These are phyloP conservation scores for Phalacrocorax carbo DNA, from an alignment of 2,113 vertebrate species.

Conservation along the genomic window DNA sequence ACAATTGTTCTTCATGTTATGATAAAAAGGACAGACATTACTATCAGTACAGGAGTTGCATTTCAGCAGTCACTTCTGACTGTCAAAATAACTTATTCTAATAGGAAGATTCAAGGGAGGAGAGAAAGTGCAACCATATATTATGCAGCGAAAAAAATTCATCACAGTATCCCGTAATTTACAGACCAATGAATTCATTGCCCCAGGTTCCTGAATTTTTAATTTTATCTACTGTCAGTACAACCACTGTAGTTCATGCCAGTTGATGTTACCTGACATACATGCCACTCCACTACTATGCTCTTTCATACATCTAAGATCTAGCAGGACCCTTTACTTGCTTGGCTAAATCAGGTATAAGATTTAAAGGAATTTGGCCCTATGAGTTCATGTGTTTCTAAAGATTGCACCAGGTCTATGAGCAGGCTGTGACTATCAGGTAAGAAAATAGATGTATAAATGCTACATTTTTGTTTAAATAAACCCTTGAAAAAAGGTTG, in stretches of 20 bases:
- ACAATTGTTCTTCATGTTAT: not conserved
- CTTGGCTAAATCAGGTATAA: not conserved
- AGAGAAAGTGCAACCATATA: constrained; percentile 19
- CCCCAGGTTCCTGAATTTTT: constrained; percentile 15
- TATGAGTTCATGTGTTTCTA: not conserved
- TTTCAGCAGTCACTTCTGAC: not conserved
- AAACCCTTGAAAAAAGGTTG: not conserved
- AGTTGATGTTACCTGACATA: not conserved
- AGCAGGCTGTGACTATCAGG: not conserved
- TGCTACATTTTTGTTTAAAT: not conserved
- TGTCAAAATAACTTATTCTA: constrained; percentile 1
- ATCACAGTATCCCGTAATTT: not conserved
- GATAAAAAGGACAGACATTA: not conserved
- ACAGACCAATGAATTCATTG: not conserved
- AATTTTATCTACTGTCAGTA: not conserved
- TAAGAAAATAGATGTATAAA: not conserved
- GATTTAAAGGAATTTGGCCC: not conserved
- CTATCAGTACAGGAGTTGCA: not conserved
- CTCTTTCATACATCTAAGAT: not conserved
- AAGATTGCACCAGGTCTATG: not conserved
- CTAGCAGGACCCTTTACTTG: not conserved
- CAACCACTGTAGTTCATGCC: not conserved
- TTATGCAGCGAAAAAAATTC: not conserved
- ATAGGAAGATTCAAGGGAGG: not conserved
- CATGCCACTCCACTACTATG: not conserved